These are phyloP conservation scores for Nezara viridula DNA, from an alignment of 2,888 invertebrate species.

Conservation along the genomic window DNA sequence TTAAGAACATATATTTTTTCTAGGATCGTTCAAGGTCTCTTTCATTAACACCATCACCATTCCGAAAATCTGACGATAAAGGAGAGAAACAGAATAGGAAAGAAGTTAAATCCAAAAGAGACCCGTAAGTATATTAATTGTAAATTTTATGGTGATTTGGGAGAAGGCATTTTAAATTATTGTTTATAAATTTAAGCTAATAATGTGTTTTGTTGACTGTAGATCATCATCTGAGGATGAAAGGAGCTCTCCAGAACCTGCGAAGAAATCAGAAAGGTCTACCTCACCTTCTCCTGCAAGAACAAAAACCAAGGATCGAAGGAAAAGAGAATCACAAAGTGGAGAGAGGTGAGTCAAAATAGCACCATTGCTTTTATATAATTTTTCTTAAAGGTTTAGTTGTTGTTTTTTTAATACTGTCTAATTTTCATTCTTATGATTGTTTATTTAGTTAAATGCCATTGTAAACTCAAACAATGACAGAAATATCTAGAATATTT, in stretches of 20 bases:
- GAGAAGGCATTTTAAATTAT: no score
- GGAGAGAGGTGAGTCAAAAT: conserved; percentile 60
- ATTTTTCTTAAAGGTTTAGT: neutral
- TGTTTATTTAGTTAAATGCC: neutral
- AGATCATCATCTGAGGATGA: conserved; percentile 62
- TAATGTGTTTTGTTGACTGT: neutral
- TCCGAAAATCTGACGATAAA: conserved; percentile 77
- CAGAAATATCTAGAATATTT: no score
- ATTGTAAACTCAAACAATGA: no score
- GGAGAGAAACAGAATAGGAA: conserved; percentile 58
- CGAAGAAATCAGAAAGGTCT: conserved; percentile 59
- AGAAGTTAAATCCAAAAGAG: conserved; percentile 62
- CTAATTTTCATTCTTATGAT: neutral
- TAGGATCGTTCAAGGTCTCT: conserved; percentile 70
- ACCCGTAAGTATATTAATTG: conserved; percentile 62
- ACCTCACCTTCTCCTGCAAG: conserved; percentile 55
- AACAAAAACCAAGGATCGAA: conserved; percentile 59
- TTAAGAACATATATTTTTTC: neutral
- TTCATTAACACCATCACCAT: conserved; percentile 89
- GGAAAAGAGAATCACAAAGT: conserved; percentile 60
- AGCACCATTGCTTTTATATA: neutral
- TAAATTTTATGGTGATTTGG: no score
- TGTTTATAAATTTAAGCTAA: no score
- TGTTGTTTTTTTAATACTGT: neutral
- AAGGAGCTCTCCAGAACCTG: conserved; percentile 60